A percentile compares a stretch with the other conserved stretches of the same genome.
Evolutionary conservation across 30 jellyfish, hydroid and myxozoan genomes (phyloP).

Genomic region (Chrysaora quinquecirrha): DNA sequence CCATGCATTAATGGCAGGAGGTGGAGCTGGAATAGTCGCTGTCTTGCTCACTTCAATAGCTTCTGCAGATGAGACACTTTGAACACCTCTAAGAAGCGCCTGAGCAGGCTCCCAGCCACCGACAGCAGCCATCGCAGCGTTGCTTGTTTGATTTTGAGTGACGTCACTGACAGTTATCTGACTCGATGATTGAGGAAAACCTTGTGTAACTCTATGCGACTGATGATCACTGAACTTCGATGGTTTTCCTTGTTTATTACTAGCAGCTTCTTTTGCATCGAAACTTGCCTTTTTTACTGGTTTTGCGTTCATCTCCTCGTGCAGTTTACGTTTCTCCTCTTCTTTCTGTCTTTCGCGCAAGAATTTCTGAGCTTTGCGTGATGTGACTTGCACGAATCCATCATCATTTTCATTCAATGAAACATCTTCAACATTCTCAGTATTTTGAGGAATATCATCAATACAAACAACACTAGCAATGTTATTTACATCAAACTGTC

Average conservation of each 20-base stretch:
- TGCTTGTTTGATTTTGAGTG: conserved; percentile 74
- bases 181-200: conserved; percentile 37
- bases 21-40: conserved; percentile 55
- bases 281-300: conserved; percentile 27
- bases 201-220: conserved; percentile 43
- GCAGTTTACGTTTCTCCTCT: conserved; percentile 70
- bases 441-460: conserved; percentile 73
- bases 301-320: conserved; percentile 61
- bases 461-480: conserved; percentile 91
- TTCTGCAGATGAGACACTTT: conserved; percentile 46
- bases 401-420: conserved; percentile 64
- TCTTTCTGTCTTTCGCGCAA: conserved; percentile 75
- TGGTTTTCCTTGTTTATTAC: conserved; percentile 36
- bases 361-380: conserved; percentile 70
- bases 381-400: conserved; percentile 82
- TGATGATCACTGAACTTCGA: conserved; percentile 23
- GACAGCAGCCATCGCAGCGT: conserved; percentile 98
- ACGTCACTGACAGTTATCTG: conserved; percentile 41
- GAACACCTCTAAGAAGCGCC: conserved; percentile 79
- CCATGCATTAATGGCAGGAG: conserved; percentile 93
- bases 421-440: conserved; percentile 16
- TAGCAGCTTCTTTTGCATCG: conserved; percentile 39
- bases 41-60: conserved; percentile 50
- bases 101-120: conserved; percentile 99
- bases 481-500: conserved; percentile 81